Evolutionary conservation across 2,797 vertebrate genomes (phyloP), one percentile per base, ranked within the genome.

Genomic region (Mormyrus proboscirostris): DNA sequence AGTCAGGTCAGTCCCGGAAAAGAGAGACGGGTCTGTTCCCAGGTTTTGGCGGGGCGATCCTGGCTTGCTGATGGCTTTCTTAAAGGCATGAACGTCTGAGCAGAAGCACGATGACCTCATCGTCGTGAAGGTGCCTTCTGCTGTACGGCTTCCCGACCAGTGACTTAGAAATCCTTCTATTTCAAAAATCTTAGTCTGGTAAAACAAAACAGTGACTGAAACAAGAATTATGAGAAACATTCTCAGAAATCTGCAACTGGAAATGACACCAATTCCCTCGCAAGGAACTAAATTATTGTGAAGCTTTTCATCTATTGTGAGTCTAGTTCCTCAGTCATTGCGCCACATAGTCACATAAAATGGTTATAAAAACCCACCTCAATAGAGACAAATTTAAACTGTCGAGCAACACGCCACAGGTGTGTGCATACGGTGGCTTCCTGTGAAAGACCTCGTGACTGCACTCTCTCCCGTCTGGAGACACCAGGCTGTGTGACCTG

Each of bases 401-500:
- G 6, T 88, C 9, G 8, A 38, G 44, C 1, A 25, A 53, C 2
- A 82, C 84, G n/a, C 29, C 53, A 87, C 86, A 62, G 51, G 87
- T 88, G 9, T 41, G 41, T 87, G 86, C 38, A 10, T 87, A 47
- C 2, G 2, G 8, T 47, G 41, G 57, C 3, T 14, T 38, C 87
- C 44, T 88, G 55, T 14, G 38, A 1, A n/a, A 88, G 3, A 22
- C 9, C 41, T 19, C 4, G 4, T 53, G 19, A 19, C 12, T 47
- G 29, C 69, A 53, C 49, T 86, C 49, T 57, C 47, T 53, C 65
- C 49, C 44, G 89, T 73, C 89, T 89, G 89, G 59, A 92, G 91
- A 87, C 91, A 92, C 90, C 89, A 84, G 89, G 86, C 85, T 47
- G 47, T 83, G 84, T 93, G 96, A 96, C 95, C 94, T 96, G 96